Percentiles rank a stretch among this genome's conserved stretches.
Evolutionary conservation across 2,113 vertebrate species (phyloP).

Genomic region (Hydropotes inermis): DNA sequence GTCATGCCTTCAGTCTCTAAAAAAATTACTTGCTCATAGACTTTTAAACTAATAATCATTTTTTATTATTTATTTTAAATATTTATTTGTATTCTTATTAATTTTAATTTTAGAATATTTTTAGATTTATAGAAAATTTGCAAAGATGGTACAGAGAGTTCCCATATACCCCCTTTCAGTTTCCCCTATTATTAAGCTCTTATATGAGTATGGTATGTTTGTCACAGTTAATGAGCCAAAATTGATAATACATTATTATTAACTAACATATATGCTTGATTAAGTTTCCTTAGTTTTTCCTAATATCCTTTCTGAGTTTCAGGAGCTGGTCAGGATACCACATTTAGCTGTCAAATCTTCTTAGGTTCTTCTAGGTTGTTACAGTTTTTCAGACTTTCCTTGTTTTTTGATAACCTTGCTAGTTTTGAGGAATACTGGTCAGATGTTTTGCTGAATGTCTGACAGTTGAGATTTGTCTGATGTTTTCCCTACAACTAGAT

Average conservation of each 20-base stretch:
- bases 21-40: not conserved
- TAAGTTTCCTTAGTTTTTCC: constrained; percentile 2
- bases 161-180: not conserved
- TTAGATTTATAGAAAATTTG: not conserved
- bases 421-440: not conserved
- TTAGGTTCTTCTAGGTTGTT: not conserved
- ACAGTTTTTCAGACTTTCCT: not conserved
- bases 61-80: not conserved
- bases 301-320: not conserved
- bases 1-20: not conserved
- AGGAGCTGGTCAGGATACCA: not conserved
- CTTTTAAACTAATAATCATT: not conserved
- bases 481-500: not conserved
- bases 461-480: not conserved
- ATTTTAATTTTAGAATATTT: not conserved
- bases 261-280: not conserved
- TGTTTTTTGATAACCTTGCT: not conserved
- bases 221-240: not conserved
- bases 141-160: not conserved
- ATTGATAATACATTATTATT: not conserved
- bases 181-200: not conserved
- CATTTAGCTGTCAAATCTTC: not conserved
- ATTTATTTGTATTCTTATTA: not conserved
- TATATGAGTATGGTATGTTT: not conserved
- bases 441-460: not conserved